Percentiles rank a stretch among this genome's conserved stretches.
Evolutionary conservation across 2,888 invertebrate genomes (phyloP).

Genomic region (Acleris laterana): DNA sequence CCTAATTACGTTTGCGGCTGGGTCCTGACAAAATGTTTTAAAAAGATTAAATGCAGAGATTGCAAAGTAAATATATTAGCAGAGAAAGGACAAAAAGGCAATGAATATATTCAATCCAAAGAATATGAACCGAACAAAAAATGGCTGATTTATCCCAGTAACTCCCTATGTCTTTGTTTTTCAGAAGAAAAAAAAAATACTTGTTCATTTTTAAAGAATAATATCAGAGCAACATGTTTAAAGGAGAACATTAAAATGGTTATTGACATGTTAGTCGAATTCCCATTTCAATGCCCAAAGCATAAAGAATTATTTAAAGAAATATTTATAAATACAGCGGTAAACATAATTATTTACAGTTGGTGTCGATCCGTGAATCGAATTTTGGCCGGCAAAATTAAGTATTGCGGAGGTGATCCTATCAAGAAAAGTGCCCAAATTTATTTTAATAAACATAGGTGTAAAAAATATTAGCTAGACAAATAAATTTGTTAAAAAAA

Average conservation of each 20-base stretch:
- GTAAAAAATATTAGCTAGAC: too few species aligned
- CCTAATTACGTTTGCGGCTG: too few species aligned
- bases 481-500: too few species aligned
- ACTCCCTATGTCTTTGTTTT: background rate
- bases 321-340: background rate
- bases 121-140: background rate
- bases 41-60: too few species aligned
- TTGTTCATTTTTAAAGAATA: background rate
- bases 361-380: conserved; percentile 36
- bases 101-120: background rate
- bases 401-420: background rate
- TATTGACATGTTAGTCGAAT: background rate
- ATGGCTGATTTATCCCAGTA: background rate
- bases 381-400: conserved; percentile 14
- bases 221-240: background rate
- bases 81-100: background rate
- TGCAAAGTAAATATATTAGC: background rate
- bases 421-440: background rate
- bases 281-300: conserved; percentile 1
- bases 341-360: conserved; percentile 32
- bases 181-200: background rate
- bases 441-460: too few species aligned
- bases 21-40: too few species aligned
- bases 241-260: conserved; percentile 1
- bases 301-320: background rate